Percentiles rank a stretch among this genome's conserved stretches.
Conservation (phyloP, 1,140 invertebrate species). For the Lepidurus apus region DNA sequence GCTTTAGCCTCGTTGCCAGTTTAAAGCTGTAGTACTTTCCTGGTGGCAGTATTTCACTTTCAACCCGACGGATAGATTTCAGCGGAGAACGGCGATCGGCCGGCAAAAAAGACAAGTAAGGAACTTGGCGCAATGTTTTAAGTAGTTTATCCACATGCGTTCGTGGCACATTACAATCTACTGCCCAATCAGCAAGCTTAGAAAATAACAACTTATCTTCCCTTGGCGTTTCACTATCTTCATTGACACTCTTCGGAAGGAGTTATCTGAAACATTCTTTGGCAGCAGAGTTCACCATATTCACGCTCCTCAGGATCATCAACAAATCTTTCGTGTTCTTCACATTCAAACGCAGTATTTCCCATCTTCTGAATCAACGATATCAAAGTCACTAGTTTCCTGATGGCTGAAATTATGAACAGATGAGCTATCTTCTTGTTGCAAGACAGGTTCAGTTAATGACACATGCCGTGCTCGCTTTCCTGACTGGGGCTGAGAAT, state of each 20-base stretch:
- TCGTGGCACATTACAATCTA: background rate
- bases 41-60: background rate
- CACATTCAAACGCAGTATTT: background rate
- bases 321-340: background rate
- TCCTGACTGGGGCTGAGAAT: background rate
- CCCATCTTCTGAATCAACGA: background rate
- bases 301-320: background rate
- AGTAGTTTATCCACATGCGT: background rate
- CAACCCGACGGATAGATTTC: constrained; percentile 16
- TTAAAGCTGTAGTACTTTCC: background rate
- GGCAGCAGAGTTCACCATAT: background rate
- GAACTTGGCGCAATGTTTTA: background rate
- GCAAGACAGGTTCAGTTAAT: background rate
- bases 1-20: background rate
- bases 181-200: background rate
- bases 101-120: constrained; percentile 19
- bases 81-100: background rate
- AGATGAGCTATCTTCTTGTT: background rate
- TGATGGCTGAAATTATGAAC: background rate
- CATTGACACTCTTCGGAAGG: background rate
- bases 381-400: background rate
- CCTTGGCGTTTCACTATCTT: constrained; percentile 5
- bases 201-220: background rate
- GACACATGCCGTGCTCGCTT: background rate
- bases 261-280: background rate